These are phyloP conservation scores for Syngnathus scovelli DNA, from an alignment of 2,113 vertebrate genomes.

Conservation along the genomic window DNA sequence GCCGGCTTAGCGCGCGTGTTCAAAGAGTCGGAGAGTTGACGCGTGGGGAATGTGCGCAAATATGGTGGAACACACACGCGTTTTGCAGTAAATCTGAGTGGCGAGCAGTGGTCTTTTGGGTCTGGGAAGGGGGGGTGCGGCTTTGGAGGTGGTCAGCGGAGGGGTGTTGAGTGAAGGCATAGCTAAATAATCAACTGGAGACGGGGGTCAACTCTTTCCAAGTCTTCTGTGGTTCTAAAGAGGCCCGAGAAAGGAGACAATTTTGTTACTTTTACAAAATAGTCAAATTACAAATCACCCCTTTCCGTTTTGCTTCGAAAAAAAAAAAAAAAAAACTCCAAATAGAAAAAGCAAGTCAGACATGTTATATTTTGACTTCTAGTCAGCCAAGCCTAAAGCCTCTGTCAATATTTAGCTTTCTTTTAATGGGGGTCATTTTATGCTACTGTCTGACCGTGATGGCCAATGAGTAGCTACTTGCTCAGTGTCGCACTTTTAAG, in stretches of 20 bases:
- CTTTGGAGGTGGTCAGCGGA: conserved; percentile 45
- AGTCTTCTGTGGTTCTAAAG: conserved; percentile 54
- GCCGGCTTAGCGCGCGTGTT: conserved; percentile 64
- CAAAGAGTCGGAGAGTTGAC: conserved; percentile 58
- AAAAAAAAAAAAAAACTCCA: conserved; percentile 17
- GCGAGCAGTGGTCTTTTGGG: conserved; percentile 42
- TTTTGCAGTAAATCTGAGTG: conserved; percentile 65
- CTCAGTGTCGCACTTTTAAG: conserved; percentile 25
- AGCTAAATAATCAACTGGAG: conserved; percentile 57
- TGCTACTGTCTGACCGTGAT: conserved; percentile 62
- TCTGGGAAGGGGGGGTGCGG: background rate
- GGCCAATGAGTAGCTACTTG: conserved; percentile 46
- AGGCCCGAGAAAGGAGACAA: conserved; percentile 19
- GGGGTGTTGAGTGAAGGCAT: conserved; percentile 54
- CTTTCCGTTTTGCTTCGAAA: conserved; percentile 18
- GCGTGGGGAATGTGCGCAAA: conserved; percentile 62
- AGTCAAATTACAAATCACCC: conserved; percentile 24
- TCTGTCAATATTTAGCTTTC: conserved; percentile 72
- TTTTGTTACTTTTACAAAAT: conserved; percentile 30
- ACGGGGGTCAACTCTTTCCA: conserved; percentile 43
- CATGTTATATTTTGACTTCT: conserved; percentile 58
- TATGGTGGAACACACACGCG: conserved; percentile 63
- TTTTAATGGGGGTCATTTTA: conserved; percentile 53
- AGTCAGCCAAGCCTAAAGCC: conserved; percentile 51
- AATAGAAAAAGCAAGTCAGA: conserved; percentile 16